These are phyloP conservation scores for Anolis apletophallus DNA, from an alignment of 2,797 vertebrate species.

Conservation along the genomic window DNA sequence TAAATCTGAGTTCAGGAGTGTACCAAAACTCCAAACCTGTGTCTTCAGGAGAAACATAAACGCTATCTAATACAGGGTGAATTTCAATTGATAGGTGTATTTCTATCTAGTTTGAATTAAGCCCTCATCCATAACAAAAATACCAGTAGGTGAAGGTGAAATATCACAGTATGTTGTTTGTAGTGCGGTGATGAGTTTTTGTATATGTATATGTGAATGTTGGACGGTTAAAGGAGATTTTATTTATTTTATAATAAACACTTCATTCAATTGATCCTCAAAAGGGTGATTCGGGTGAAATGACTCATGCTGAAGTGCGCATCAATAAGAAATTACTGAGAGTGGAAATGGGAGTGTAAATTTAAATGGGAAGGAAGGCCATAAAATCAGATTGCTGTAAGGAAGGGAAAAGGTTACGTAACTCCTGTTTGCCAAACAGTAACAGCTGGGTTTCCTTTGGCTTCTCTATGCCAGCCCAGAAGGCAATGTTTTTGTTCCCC, in stretches of 20 bases:
- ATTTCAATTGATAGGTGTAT: too few species aligned
- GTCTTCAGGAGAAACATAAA: too few species aligned
- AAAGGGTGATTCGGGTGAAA: background rate
- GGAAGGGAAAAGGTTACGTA: background rate
- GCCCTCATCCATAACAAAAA: background rate
- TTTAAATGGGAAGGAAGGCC: background rate
- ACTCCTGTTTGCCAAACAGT: background rate
- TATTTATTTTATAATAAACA: slow-evolving; percentile 4
- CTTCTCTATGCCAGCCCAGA: background rate
- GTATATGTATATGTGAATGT: background rate
- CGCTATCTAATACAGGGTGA: too few species aligned
- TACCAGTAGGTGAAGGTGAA: background rate
- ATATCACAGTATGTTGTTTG: background rate
- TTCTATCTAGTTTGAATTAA: too few species aligned
- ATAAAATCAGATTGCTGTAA: background rate
- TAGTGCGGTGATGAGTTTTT: background rate
- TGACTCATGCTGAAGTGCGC: background rate
- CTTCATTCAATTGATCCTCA: background rate
- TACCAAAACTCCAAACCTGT: too few species aligned
- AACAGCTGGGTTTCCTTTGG: background rate
- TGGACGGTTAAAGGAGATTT: background rate
- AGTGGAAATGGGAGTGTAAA: slow-evolving; percentile 7
- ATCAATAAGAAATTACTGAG: slow-evolving; percentile 25
- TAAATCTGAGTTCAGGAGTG: too few species aligned
- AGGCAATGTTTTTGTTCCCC: background rate